Evolutionary conservation across 1,140 invertebrate genomes (phyloP), one percentile per base, ranked within the genome.

Genomic region (Ceratina japonica): DNA sequence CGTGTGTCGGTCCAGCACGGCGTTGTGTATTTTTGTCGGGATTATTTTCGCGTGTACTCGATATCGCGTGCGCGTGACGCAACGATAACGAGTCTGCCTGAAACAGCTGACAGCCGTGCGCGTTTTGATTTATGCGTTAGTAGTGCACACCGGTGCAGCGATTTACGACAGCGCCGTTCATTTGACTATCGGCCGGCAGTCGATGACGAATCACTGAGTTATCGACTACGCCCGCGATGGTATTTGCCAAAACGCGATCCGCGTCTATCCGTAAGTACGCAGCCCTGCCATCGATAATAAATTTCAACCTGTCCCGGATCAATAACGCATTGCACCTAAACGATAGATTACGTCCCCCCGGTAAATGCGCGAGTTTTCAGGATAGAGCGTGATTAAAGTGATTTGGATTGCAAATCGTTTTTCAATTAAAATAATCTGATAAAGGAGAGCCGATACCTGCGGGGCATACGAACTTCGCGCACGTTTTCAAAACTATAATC

Each of bases 151-250:
- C 68, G 69, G 73, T 75, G 68, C 82, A n/a, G 75, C 81, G 77
- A 84, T 84, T 84, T 84, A 84, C 82, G 82, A 58, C 77, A 37
- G 31, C 56, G 37, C 68, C 68, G 69, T 65, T 72, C 82, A 83
- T 84, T 83, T 75, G 83, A 84, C 82, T 84, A 84, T 84, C 83
- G 68, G 73, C 63, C 75, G 78, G 77, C 64, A 84, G 82, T 84
- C 78, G 72, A 84, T 84, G 83, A 84, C 83, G 83, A 84, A 84
- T 84, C 81, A 75, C n/a, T 59, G 72, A 79, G 82, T 80, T 84
- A 84, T 84, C 83, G 82, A 65, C 83, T 83, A 74, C 37, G 54
- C 44, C 77, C 83, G 78, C 83, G 80, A 80, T 73, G 72, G 83
- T 84, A 84, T 84, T 80, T 80, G 82, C 83, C 83, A 68, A 84